phyloP scores from a whole-genome alignment of 2,113 vertebrate species.

The Trematocara macrostoma region DNA sequence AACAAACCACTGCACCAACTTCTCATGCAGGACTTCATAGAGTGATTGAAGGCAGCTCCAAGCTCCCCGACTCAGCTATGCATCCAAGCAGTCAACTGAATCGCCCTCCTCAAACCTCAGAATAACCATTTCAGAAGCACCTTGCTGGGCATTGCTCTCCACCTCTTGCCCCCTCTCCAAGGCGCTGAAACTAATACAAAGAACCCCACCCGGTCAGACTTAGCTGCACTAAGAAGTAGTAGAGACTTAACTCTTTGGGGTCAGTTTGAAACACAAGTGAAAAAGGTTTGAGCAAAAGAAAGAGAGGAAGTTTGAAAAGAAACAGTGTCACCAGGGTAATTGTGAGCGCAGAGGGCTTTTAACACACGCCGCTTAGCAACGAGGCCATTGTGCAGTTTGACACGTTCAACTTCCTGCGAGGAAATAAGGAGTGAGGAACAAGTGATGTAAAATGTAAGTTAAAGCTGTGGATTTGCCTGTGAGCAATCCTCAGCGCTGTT shows the following conservation, averaged over 20 bases:
- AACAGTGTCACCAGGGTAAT: background rate
- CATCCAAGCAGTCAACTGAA: constrained; percentile 32
- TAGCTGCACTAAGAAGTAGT: background rate
- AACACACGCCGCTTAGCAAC: constrained; percentile 41
- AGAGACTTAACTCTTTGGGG: background rate
- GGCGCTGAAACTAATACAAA: background rate
- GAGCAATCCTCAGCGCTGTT: constrained; percentile 41
- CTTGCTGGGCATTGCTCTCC: background rate
- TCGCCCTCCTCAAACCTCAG: constrained; percentile 9
- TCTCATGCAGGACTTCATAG: background rate
- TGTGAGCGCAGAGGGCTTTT: constrained; percentile 23
- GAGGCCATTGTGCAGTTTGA: constrained; percentile 30
- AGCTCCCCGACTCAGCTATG: background rate
- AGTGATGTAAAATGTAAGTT: constrained; percentile 50
- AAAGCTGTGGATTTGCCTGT: constrained; percentile 50
- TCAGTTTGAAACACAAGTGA: background rate
- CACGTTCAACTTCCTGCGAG: constrained; percentile 52
- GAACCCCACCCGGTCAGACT: background rate
- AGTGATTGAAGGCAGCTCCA: constrained; percentile 22
- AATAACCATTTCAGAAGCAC: constrained; percentile 14
- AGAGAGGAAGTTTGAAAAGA: background rate
- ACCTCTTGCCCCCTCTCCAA: background rate
- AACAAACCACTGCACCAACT: background rate
- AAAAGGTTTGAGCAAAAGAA: background rate
- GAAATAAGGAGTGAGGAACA: constrained; percentile 10